Percentiles rank a stretch among this genome's conserved stretches.
Conservation (phyloP, 2,888 invertebrate genomes). For the Zeuzera pyrina region DNA sequence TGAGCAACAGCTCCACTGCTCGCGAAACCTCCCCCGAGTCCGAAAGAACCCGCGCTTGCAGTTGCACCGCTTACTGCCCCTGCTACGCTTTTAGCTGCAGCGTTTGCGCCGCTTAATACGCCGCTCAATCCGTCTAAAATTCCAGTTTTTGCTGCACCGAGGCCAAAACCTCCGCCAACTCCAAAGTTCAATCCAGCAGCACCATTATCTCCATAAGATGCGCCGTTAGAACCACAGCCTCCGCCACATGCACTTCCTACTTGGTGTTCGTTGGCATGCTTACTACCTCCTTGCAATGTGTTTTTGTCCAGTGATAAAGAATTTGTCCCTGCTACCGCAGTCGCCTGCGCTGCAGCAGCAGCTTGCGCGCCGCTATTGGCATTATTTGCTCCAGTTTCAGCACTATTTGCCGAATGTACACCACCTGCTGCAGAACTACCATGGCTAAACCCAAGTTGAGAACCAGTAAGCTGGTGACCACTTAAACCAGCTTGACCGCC, state of each 20-base stretch:
- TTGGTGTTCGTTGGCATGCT: constrained; percentile 18
- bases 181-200: constrained; percentile 14
- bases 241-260: constrained; percentile 28
- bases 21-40: constrained; percentile 35
- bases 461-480: neutral
- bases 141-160: constrained; percentile 4
- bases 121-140: constrained; percentile 16
- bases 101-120: constrained; percentile 20
- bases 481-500: neutral
- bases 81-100: constrained; percentile 38
- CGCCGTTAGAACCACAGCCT: constrained; percentile 25
- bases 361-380: constrained; percentile 14
- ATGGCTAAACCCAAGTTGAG: neutral
- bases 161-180: constrained; percentile 7
- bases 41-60: constrained; percentile 18
- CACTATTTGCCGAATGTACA: neutral
- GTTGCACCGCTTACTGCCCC: constrained; percentile 22
- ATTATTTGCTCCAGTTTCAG: constrained; percentile 4
- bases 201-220: constrained; percentile 14
- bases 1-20: constrained; percentile 50
- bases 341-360: constrained; percentile 26
- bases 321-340: constrained; percentile 27
- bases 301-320: constrained; percentile 22
- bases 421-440: neutral
- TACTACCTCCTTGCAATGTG: no score